phyloP scores from a whole-genome alignment of 2,113 vertebrate genomes.

The Scopus umbretta region DNA sequence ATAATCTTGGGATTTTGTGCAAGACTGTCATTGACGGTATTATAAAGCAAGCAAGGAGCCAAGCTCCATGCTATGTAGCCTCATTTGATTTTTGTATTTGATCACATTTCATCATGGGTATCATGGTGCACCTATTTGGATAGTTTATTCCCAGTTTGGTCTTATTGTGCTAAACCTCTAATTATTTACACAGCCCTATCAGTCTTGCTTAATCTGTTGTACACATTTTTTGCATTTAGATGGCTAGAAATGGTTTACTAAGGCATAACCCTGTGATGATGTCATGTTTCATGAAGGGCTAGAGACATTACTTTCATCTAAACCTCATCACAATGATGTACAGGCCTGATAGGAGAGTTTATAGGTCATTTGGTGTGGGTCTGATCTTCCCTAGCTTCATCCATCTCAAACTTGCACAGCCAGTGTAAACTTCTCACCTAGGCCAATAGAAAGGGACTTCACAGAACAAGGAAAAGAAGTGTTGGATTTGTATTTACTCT shows the following conservation, averaged over 20 bases:
- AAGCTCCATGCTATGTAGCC: not conserved
- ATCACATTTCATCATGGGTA: not conserved
- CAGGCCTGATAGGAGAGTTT: not conserved
- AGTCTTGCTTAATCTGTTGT: not conserved
- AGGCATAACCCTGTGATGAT: not conserved
- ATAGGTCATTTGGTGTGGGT: not conserved
- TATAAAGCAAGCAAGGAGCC: not conserved
- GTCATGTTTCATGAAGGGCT: not conserved
- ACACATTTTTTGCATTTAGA: not conserved
- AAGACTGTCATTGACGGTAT: not conserved
- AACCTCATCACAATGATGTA: not conserved
- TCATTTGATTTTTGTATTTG: not conserved
- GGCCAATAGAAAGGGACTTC: not conserved
- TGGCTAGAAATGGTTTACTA: not conserved
- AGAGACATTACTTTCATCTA: not conserved
- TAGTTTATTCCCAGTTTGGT: not conserved
- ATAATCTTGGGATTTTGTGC: not conserved
- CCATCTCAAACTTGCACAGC: not conserved
- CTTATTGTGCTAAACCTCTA: not conserved
- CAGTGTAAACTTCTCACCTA: not conserved
- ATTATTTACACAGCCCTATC: not conserved
- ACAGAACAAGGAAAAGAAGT: not conserved
- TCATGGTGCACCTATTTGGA: not conserved
- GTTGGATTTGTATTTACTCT: not conserved
- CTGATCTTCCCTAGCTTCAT: not conserved